Percentiles rank a stretch among this genome's conserved stretches.
Conservation (phyloP, 2,888 invertebrate species). For the Coecobrya sp. region DNA sequence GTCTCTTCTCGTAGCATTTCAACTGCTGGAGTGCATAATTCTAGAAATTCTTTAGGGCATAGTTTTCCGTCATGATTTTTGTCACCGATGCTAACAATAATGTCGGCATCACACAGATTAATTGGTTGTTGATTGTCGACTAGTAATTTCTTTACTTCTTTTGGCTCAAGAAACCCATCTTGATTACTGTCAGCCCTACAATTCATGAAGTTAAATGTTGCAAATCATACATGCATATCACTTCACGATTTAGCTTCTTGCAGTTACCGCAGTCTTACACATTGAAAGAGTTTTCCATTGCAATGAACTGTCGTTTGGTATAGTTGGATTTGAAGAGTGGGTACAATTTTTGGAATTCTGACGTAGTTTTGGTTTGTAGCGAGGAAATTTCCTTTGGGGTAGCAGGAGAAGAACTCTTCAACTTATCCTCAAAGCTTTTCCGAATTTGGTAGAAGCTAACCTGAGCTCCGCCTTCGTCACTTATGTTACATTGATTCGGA, state of each 20-base stretch:
- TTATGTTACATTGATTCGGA: no score
- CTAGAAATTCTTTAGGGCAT: conserved; percentile 58
- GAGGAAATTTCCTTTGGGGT: background rate
- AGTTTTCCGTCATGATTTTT: conserved; percentile 56
- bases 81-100: conserved; percentile 42
- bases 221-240: background rate
- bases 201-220: no score
- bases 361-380: background rate
- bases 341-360: conserved; percentile 62
- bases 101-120: conserved; percentile 62
- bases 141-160: conserved; percentile 53
- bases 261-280: no score
- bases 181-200: conserved; percentile 54
- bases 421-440: conserved; percentile 45
- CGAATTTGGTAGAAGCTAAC: conserved; percentile 52
- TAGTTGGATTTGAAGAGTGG: conserved; percentile 19
- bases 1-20: conserved; percentile 45
- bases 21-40: conserved; percentile 46
- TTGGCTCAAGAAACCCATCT: conserved; percentile 59
- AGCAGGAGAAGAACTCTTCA: background rate
- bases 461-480: background rate
- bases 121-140: conserved; percentile 33
- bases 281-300: conserved; percentile 51
- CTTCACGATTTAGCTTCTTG: no score
- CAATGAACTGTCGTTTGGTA: conserved; percentile 52